phyloP scores from a whole-genome alignment of 2,797 vertebrate genomes.

The Cygnus olor region DNA sequence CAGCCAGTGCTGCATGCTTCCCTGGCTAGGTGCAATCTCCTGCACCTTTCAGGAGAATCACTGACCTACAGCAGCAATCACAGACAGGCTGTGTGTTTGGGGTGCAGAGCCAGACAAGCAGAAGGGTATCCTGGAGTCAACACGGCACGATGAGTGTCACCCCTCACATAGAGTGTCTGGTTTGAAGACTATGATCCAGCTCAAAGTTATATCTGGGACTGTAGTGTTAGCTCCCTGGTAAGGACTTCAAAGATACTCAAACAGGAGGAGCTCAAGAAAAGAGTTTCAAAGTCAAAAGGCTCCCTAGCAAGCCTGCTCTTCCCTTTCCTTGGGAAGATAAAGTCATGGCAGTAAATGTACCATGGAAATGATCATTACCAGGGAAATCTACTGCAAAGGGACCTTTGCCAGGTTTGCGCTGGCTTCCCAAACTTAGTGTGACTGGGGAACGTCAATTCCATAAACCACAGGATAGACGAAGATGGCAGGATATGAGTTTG shows the following conservation, averaged over 20 bases:
- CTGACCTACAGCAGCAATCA: neutral
- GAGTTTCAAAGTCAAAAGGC: neutral
- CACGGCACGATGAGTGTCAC: rapidly evolving
- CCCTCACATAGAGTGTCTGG: neutral
- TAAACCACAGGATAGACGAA: neutral
- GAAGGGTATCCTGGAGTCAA: neutral
- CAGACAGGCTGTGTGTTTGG: neutral
- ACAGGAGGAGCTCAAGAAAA: neutral
- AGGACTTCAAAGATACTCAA: neutral
- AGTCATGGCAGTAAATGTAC: neutral
- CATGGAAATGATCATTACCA: neutral
- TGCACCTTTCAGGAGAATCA: neutral
- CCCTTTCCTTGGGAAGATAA: neutral
- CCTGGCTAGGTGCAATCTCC: neutral
- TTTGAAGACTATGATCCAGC: neutral
- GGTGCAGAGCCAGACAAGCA: neutral
- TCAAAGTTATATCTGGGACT: neutral
- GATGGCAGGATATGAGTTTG: neutral
- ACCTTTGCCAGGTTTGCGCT: neutral
- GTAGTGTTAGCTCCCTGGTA: rapidly evolving
- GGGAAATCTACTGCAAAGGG: neutral
- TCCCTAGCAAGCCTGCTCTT: neutral
- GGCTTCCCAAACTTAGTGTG: neutral
- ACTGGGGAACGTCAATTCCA: neutral
- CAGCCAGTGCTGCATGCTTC: neutral